phyloP scores from a whole-genome alignment of 1,140 invertebrate species.

The Zaprionus kolodkinae region DNA sequence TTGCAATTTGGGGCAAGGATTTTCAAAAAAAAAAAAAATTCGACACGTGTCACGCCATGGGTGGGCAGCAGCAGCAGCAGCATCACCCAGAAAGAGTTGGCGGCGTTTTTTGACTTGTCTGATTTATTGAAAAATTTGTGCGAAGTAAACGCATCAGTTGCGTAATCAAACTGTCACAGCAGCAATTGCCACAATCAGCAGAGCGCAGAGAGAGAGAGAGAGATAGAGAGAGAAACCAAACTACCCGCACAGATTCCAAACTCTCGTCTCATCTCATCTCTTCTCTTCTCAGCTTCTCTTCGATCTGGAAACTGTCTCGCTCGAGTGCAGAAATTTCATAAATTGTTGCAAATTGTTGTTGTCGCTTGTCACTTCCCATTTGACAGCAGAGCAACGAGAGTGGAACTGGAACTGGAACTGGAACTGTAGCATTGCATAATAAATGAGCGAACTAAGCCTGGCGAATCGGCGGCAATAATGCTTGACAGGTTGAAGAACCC shows the following conservation, averaged over 20 bases:
- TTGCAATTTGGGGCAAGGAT: conserved; percentile 52
- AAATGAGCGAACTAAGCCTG: conserved; percentile 8
- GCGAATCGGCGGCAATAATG: conserved; percentile 11
- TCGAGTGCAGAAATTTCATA: conserved; percentile 71
- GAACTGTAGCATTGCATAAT: conserved; percentile 33
- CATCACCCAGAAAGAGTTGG: not conserved
- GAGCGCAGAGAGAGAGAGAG: conserved; percentile 12
- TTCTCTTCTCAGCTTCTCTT: conserved; percentile 10
- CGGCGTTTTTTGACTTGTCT: conserved; percentile 42
- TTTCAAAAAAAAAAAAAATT: conserved; percentile 28
- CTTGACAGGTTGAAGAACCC: conserved; percentile 26
- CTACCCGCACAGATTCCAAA: conserved; percentile 9
- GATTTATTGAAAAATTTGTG: conserved; percentile 52
- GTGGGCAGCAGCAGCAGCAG: conserved; percentile 7
- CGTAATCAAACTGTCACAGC: conserved; percentile 73
- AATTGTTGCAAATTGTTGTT: conserved; percentile 75
- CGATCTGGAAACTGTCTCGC: conserved; percentile 22
- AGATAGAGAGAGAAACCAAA: conserved; percentile 5
- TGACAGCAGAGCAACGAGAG: conserved; percentile 9
- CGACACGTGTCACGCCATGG: conserved; percentile 62
- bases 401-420: conserved; percentile 20
- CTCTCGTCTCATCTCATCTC: conserved; percentile 11
- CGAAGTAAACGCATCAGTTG: conserved; percentile 45
- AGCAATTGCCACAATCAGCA: conserved; percentile 68
- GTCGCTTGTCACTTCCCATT: conserved; percentile 48